phyloP scores from a whole-genome alignment of 2,888 invertebrate species.

The Lacanobia oleracea region DNA sequence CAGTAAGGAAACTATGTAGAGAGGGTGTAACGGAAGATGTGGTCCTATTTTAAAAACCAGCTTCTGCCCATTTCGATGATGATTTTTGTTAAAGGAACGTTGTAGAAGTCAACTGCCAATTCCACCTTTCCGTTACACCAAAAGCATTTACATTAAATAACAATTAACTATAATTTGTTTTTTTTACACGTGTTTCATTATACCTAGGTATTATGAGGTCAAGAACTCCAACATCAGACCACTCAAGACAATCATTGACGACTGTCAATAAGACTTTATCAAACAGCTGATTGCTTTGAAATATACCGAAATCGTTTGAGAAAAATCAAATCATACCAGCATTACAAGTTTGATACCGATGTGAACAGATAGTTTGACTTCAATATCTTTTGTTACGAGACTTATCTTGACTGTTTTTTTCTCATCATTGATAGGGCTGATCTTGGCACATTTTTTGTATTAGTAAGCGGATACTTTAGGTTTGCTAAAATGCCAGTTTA shows the following conservation, averaged over 20 bases:
- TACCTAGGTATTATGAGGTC: not conserved
- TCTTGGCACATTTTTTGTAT: constrained; percentile 8
- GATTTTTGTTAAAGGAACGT: too few relatives aligned
- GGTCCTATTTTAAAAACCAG: too few relatives aligned
- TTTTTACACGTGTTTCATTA: not conserved
- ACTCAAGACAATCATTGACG: constrained; percentile 21
- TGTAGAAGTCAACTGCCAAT: too few relatives aligned
- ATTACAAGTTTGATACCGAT: constrained; percentile 31
- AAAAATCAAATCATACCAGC: constrained; percentile 49
- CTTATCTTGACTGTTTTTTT: constrained; percentile 37
- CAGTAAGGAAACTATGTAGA: too few relatives aligned
- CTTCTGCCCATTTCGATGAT: too few relatives aligned
- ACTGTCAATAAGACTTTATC: constrained; percentile 28
- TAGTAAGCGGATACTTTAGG: not conserved
- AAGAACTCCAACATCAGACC: not conserved
- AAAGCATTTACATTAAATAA: too few relatives aligned
- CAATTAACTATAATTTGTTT: too few relatives aligned
- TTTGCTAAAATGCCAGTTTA: not conserved
- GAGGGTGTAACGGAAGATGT: too few relatives aligned
- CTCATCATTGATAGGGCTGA: constrained; percentile 17
- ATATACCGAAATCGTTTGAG: constrained; percentile 12
- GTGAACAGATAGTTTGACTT: constrained; percentile 26
- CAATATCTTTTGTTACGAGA: constrained; percentile 16
- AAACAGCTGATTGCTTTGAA: constrained; percentile 13
- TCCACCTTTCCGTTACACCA: too few relatives aligned